These are phyloP conservation scores for Caenorhabditis tropicalis DNA, from an alignment of 1,140 invertebrate species.

Conservation along the genomic window DNA sequence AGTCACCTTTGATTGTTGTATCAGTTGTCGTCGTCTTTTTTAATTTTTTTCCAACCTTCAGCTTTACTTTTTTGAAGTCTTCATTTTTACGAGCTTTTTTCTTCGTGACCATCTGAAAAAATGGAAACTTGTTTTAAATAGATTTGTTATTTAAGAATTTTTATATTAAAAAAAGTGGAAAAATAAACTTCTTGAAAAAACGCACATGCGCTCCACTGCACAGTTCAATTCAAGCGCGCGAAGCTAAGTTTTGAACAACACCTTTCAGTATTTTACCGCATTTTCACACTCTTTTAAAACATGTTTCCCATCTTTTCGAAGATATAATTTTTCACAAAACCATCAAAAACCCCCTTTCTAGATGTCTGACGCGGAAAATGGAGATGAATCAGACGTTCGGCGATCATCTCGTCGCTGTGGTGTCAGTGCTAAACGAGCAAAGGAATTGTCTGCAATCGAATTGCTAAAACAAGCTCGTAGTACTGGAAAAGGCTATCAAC, in stretches of 20 bases:
- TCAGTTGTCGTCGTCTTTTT: conserved; percentile 54
- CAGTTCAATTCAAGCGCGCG: neutral
- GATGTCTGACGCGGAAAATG: conserved; percentile 19
- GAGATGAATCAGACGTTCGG: neutral
- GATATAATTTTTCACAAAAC: too few relatives aligned
- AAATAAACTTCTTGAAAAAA: too few relatives aligned
- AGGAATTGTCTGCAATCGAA: neutral
- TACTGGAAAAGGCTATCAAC: neutral
- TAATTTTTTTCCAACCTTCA: conserved; percentile 59
- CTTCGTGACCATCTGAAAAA: conserved; percentile 53
- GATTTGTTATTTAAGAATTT: too few relatives aligned
- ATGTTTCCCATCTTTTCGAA: too few relatives aligned
- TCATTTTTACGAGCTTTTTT: conserved; percentile 54
- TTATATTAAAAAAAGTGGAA: too few relatives aligned
- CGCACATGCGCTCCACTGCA: neutral
- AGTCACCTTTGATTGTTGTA: conserved; percentile 49
- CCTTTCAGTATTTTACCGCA: neutral
- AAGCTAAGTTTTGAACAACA: neutral
- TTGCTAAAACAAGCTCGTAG: neutral
- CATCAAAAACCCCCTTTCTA: neutral
- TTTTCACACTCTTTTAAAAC: neutral
- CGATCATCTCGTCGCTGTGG: conserved; percentile 25
- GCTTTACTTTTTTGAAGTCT: conserved; percentile 60
- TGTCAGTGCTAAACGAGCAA: neutral
- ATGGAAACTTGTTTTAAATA: neutral